Evolutionary conservation across 2,113 vertebrate species (phyloP).

Genomic region (Zapus hudsonius): DNA sequence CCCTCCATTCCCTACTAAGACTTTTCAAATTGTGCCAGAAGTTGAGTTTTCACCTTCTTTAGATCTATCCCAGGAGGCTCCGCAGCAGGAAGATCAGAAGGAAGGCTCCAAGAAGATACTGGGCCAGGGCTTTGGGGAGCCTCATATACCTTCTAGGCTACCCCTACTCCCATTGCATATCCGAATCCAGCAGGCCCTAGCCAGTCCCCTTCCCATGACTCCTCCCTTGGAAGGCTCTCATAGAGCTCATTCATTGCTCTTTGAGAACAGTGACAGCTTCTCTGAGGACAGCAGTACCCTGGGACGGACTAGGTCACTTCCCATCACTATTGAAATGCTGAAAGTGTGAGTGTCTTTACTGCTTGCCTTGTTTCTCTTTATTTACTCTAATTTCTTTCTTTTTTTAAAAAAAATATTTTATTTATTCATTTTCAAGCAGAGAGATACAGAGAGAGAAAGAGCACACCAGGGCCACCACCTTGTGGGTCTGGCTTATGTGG

Average conservation of each 20-base stretch:
- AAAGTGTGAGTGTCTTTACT: conserved; percentile 92
- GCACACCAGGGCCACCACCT: no score
- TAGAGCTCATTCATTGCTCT: conserved; percentile 94
- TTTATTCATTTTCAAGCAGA: no score
- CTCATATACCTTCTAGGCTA: conserved; percentile 84
- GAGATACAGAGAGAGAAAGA: no score
- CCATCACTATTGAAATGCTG: conserved; percentile 96
- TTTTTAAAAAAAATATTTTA: no score
- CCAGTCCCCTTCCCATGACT: conserved; percentile 91
- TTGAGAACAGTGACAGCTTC: conserved; percentile 89
- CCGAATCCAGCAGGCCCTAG: conserved; percentile 96
- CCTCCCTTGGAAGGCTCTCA: conserved; percentile 92
- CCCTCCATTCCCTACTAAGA: conserved; percentile 65
- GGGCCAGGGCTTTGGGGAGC: conserved; percentile 86
- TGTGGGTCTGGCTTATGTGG: no score
- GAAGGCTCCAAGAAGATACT: conserved; percentile 63
- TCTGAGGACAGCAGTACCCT: conserved; percentile 87
- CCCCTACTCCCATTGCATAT: conserved; percentile 93
- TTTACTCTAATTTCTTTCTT: neutral
- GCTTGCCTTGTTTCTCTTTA: neutral
- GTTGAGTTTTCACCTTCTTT: conserved; percentile 46
- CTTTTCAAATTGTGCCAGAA: conserved; percentile 68
- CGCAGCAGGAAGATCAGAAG: conserved; percentile 76
- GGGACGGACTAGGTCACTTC: conserved; percentile 90
- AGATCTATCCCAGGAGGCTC: conserved; percentile 74